phyloP scores from a whole-genome alignment of 2,113 vertebrate species.

The Chlorodrepanis virens region DNA sequence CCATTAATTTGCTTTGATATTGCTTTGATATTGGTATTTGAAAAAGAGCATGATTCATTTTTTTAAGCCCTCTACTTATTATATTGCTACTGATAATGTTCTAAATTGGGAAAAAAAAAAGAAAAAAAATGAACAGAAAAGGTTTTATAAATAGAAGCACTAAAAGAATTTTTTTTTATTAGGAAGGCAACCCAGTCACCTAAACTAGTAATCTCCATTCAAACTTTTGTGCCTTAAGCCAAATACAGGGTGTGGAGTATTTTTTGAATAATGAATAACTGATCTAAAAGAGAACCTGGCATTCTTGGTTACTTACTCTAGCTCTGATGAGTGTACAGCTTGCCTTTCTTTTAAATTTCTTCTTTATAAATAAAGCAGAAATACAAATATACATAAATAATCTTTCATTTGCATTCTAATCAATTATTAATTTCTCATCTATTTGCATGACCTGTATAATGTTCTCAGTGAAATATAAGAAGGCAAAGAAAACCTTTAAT shows the following conservation, averaged over 20 bases:
- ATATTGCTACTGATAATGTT: neutral
- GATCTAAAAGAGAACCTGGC: neutral
- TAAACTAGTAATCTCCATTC: neutral
- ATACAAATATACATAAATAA: neutral
- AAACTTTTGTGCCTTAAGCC: neutral
- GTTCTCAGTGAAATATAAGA: neutral
- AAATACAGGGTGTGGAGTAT: neutral
- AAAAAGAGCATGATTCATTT: neutral
- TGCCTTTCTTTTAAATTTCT: neutral
- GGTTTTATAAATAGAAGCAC: neutral
- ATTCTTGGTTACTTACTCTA: neutral
- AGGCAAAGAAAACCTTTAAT: neutral
- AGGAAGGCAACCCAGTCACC: neutral
- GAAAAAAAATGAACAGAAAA: neutral
- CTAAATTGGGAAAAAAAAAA: neutral
- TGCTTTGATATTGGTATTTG: neutral
- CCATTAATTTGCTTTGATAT: neutral
- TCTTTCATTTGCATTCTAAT: neutral
- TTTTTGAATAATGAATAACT: neutral
- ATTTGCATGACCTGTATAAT: neutral
- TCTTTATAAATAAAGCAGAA: neutral
- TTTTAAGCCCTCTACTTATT: neutral
- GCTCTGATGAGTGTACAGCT: neutral
- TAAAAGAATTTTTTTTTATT: neutral
- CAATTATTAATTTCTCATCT: neutral